Conservation (phyloP, 2,113 vertebrate genomes). For the Limnothrissa miodon region DNA sequence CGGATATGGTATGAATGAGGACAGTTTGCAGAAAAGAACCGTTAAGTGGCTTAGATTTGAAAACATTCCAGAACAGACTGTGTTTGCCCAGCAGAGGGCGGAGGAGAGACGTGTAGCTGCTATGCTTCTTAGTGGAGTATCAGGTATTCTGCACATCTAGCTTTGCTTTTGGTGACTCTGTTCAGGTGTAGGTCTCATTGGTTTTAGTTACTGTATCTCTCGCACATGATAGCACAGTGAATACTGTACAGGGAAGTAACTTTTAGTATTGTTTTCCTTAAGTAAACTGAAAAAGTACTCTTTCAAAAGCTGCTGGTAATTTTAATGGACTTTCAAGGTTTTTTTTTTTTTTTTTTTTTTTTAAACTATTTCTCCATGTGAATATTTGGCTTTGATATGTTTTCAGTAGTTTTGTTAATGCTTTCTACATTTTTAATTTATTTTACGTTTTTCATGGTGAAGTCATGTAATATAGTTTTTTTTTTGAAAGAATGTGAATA, state of each 20-base stretch:
- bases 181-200: constrained; percentile 35
- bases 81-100: constrained; percentile 48
- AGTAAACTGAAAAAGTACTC: constrained; percentile 11
- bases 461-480: constrained; percentile 37
- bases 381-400: constrained; percentile 29
- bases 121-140: constrained; percentile 47
- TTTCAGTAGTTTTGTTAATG: constrained; percentile 35
- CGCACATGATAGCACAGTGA: constrained; percentile 34
- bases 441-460: constrained; percentile 39
- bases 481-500: constrained; percentile 40
- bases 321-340: constrained; percentile 29
- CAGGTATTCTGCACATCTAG: constrained; percentile 41
- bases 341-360: too few species aligned
- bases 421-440: constrained; percentile 47
- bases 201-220: constrained; percentile 37
- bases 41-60: constrained; percentile 57
- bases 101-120: constrained; percentile 47
- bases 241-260: constrained; percentile 35
- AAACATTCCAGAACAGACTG: constrained; percentile 59
- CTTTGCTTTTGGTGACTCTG: constrained; percentile 21
- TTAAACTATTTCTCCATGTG: constrained; percentile 12
- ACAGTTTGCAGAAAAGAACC: constrained; percentile 48
- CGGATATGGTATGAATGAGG: constrained; percentile 27
- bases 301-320: constrained; percentile 34
- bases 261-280: constrained; percentile 25